Base-by-base conservation (phyloP, 2,113 vertebrate genomes). In the Prinia subflava region DNA sequence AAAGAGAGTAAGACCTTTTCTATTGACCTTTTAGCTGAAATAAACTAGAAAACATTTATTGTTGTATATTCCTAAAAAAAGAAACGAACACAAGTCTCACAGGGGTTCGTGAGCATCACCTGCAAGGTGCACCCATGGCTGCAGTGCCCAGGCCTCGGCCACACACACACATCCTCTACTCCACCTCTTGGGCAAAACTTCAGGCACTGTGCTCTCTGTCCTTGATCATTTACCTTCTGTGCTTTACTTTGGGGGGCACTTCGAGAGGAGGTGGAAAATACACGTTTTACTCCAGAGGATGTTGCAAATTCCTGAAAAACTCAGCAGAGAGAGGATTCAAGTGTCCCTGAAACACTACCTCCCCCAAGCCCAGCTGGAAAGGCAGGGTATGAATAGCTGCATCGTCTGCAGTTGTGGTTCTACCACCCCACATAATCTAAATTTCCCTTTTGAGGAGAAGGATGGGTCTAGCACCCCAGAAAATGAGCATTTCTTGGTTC, bases 11-110 rank as follows among this genome's bases (percentile, higher is more conserved):
- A 82, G 50, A 82, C n/a, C 55, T 88, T 77, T 76, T 74, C 92
- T 81, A 59, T 31, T 35, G 71, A 87, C 55, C 55, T 88, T 83
- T 70, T 33, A 80, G 84, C 78, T 89, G 87, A 94, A 89, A 89
- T 77, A 76, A 91, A 39, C 55, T 94, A 95, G 74, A 85, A 94
- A 95, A 94, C 59, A 69, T 95, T 87, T 76, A 82, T 87, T 95
- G 52, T 95, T 87, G 53, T 53, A 35, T 83, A 91, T 91, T 91
- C 83, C 89, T 87, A 75, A 91, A 89, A 90, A 85, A 87, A 71
- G 10, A 73, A 88, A 84, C 27, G 28, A 87, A 87, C 24, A 30
- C 2, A 83, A 94, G 46, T 50, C 81, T 95, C 74, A 83, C 56
- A 75, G 84, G 77, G 69, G 37, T 64, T 84, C 68, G 80, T 63